Percentiles rank a stretch among this genome's conserved stretches.
Evolutionary conservation across 2,113 vertebrate species (phyloP).

Genomic region (Turdus rufiventris): DNA sequence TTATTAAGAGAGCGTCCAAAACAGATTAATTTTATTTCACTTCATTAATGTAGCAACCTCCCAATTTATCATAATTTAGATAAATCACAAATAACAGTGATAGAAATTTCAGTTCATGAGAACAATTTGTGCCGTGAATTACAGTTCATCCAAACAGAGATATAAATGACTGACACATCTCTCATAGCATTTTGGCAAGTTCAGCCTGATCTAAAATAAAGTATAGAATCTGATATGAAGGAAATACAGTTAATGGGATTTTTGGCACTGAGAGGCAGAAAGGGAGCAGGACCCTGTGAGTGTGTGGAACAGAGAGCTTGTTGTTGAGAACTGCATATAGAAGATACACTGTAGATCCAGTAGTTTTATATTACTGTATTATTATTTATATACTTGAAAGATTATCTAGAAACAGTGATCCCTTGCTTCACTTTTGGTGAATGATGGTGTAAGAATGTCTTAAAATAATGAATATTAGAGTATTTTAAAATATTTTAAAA

Average conservation of each 20-base stretch:
- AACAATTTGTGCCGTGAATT: background rate
- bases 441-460: background rate
- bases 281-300: background rate
- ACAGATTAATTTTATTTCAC: background rate
- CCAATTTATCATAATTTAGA: background rate
- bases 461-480: background rate
- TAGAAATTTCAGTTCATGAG: background rate
- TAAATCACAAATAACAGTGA: background rate
- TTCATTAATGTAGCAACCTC: background rate
- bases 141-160: background rate
- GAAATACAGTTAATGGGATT: background rate
- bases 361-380: background rate
- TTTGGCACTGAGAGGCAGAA: slow-evolving; percentile 2
- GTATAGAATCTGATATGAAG: background rate
- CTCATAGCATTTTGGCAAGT: background rate
- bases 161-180: background rate
- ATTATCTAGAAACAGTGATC: background rate
- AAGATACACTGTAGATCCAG: background rate
- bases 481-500: background rate
- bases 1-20: background rate
- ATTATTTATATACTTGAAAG: background rate
- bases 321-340: background rate
- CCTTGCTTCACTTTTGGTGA: background rate
- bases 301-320: background rate
- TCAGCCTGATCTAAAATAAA: background rate